These are phyloP conservation scores for Circaetus gallicus DNA, from an alignment of 2,113 vertebrate species.

Conservation along the genomic window DNA sequence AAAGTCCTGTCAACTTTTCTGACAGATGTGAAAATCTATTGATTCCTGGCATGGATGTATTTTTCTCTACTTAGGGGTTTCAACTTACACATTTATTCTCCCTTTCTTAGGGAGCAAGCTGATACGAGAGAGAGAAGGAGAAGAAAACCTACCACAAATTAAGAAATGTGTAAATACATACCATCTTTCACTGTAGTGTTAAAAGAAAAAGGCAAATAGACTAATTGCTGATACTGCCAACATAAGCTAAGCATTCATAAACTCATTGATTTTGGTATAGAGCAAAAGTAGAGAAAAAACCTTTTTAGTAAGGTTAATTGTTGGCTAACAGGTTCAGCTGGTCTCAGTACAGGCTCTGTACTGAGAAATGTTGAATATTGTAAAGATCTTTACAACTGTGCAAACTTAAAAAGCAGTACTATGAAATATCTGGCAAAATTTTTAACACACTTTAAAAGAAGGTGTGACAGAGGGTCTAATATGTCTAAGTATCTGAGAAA, in stretches of 20 bases:
- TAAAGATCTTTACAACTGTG: background rate
- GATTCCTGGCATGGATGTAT: background rate
- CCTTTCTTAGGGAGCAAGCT: background rate
- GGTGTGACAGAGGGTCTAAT: background rate
- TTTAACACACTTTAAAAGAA: background rate
- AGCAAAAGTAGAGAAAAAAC: background rate
- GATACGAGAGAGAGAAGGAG: background rate
- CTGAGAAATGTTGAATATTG: background rate
- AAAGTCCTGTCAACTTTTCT: background rate
- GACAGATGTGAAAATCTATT: constrained; percentile 8
- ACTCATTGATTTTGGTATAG: background rate
- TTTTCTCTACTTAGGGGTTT: background rate
- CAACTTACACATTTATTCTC: background rate
- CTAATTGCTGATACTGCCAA: background rate
- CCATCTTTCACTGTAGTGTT: background rate
- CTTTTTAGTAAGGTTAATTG: background rate
- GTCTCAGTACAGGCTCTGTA: background rate
- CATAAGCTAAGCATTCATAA: constrained; percentile 1
- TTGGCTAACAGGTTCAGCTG: background rate
- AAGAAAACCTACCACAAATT: background rate
- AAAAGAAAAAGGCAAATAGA: background rate
- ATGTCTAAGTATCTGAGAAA: background rate
- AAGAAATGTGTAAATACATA: background rate
- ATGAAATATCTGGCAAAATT: background rate
- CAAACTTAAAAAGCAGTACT: background rate